phyloP scores from a whole-genome alignment of 1,140 invertebrate species.

The Nasonia vitripennis region DNA sequence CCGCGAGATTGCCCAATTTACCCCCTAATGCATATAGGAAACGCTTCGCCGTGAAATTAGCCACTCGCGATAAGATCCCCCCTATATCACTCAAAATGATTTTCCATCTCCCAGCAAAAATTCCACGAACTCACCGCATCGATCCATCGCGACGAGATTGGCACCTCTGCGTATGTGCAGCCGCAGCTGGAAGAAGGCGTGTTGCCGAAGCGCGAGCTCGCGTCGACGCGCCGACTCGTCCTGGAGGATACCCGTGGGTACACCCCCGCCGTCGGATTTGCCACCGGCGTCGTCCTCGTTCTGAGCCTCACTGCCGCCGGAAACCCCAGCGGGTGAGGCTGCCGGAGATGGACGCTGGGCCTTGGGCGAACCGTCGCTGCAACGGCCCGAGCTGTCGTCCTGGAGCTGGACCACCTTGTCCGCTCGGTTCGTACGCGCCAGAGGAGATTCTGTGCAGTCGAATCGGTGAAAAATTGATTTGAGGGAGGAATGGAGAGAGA shows the following conservation, averaged over 20 bases:
- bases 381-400: conserved; percentile 62
- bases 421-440: conserved; percentile 57
- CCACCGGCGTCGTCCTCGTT: neutral
- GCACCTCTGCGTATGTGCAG: conserved; percentile 90
- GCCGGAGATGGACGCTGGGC: conserved; percentile 45
- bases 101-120: no score
- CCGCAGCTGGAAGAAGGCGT: conserved; percentile 93
- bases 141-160: conserved; percentile 94
- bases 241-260: conserved; percentile 56
- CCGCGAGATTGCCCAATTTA: no score
- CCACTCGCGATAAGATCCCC: no score
- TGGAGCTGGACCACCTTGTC: conserved; percentile 56
- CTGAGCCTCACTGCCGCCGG: neutral
- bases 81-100: no score
- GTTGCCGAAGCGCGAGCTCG: conserved; percentile 84
- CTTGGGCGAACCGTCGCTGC: conserved; percentile 60
- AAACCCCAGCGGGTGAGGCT: neutral
- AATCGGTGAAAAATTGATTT: no score
- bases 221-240: conserved; percentile 80
- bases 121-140: conserved; percentile 85
- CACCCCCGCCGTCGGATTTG: neutral
- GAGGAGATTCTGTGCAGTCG: conserved; percentile 62
- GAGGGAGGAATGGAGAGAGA: neutral
- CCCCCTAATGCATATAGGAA: no score
- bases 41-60: no score